Evolutionary conservation across 2,888 invertebrate species (phyloP).

Genomic region (Saturnia pavonia): DNA sequence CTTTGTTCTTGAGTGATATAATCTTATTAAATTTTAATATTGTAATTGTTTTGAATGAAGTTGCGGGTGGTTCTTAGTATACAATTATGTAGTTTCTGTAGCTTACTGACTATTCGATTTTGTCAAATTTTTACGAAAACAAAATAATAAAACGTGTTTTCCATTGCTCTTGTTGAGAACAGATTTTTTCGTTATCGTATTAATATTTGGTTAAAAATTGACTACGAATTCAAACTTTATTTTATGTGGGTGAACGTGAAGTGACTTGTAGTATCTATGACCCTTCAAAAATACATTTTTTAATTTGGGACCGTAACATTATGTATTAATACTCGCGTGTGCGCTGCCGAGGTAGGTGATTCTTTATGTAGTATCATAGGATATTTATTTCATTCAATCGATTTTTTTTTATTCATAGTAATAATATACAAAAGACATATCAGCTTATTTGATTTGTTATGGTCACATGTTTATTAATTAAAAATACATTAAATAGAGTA

Average conservation of each 20-base stretch:
- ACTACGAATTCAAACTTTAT: neutral
- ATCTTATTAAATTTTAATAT: too few species aligned
- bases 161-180: neutral
- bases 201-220: neutral
- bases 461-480: neutral
- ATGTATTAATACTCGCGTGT: neutral
- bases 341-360: neutral
- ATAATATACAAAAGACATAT: neutral
- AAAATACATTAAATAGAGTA: neutral
- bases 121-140: neutral
- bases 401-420: neutral
- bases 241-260: neutral
- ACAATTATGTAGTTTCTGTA: neutral
- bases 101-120: neutral
- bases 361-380: neutral
- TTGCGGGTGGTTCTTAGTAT: neutral
- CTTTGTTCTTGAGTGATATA: too few species aligned
- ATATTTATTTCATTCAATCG: neutral
- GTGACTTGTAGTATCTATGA: neutral
- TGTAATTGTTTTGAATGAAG: too few species aligned
- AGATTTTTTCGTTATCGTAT: neutral
- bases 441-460: neutral
- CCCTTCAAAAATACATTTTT: neutral
- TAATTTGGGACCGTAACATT: neutral
- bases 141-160: neutral